phyloP scores from a whole-genome alignment of 2,797 vertebrate genomes.

The Parambassis ranga region DNA sequence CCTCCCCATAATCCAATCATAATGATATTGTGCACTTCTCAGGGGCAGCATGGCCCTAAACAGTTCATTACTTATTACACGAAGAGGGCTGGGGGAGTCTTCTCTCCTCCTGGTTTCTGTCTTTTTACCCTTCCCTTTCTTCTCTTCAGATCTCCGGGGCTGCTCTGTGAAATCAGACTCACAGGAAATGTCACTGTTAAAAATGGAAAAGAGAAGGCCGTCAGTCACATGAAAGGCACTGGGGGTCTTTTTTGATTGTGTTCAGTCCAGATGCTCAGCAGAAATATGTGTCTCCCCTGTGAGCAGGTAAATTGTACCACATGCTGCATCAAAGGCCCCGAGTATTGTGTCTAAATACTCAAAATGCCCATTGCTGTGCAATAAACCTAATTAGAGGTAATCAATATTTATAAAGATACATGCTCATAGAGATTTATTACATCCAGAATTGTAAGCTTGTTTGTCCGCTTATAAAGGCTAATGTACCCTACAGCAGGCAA shows the following conservation, averaged over 20 bases:
- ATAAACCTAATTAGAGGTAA: background rate
- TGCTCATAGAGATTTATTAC: background rate
- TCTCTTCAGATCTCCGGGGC: conserved; percentile 58
- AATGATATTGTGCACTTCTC: background rate
- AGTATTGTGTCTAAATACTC: background rate
- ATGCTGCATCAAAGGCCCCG: background rate
- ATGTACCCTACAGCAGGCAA: no score
- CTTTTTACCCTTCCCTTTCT: background rate
- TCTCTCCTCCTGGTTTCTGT: conserved; percentile 12
- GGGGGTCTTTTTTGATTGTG: conserved; percentile 42
- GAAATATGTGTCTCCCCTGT: conserved; percentile 10
- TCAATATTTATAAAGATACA: background rate
- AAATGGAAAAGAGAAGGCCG: conserved; percentile 66
- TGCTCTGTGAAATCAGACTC: conserved; percentile 64
- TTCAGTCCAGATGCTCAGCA: conserved; percentile 2
- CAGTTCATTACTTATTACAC: conserved; percentile 14
- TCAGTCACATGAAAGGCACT: conserved; percentile 65
- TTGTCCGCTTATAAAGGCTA: no score
- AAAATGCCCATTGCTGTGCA: background rate
- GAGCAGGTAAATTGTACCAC: background rate
- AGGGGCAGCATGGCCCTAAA: background rate
- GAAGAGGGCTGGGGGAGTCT: no score
- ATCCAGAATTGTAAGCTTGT: no score
- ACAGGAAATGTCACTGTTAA: conserved; percentile 77
- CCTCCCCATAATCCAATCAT: no score